A percentile compares a stretch with the other conserved stretches of the same genome.
Evolutionary conservation across 2,888 invertebrate genomes (phyloP).

Genomic region (Buathra laborator): DNA sequence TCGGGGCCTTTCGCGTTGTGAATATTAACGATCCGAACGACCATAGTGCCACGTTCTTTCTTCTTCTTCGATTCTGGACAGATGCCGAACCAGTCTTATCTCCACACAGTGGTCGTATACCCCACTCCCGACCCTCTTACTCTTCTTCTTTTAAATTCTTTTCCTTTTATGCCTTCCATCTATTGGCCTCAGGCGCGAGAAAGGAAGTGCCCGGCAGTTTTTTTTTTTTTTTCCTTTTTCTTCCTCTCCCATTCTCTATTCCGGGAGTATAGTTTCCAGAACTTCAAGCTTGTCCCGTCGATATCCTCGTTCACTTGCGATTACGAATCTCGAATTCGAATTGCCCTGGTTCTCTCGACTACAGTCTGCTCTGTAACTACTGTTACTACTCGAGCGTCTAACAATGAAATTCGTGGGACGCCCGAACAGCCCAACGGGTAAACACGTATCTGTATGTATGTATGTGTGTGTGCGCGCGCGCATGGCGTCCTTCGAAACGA

Average conservation of each 20-base stretch:
- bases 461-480: background rate
- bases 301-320: slow-evolving; percentile 17
- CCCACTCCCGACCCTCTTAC: slow-evolving; percentile 1
- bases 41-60: slow-evolving; percentile 43
- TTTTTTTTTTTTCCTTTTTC: slow-evolving; percentile 4
- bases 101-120: slow-evolving; percentile 14
- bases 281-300: slow-evolving; percentile 23
- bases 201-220: slow-evolving; percentile 18
- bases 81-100: slow-evolving; percentile 59
- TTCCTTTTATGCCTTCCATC: slow-evolving; percentile 19
- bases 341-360: slow-evolving; percentile 14
- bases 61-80: slow-evolving; percentile 59
- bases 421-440: slow-evolving; percentile 11
- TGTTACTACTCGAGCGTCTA: background rate
- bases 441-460: background rate
- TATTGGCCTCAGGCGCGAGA: slow-evolving; percentile 38
- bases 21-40: slow-evolving; percentile 66
- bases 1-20: slow-evolving; percentile 66
- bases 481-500: slow-evolving; percentile 7
- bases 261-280: slow-evolving; percentile 23
- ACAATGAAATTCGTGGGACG: slow-evolving; percentile 46
- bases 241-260: background rate
- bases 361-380: slow-evolving; percentile 20
- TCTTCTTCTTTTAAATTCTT: slow-evolving; percentile 40
- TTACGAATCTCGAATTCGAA: slow-evolving; percentile 24